Evolutionary conservation across 2,113 vertebrate genomes (phyloP).

Genomic region (Cercocebus atys): DNA sequence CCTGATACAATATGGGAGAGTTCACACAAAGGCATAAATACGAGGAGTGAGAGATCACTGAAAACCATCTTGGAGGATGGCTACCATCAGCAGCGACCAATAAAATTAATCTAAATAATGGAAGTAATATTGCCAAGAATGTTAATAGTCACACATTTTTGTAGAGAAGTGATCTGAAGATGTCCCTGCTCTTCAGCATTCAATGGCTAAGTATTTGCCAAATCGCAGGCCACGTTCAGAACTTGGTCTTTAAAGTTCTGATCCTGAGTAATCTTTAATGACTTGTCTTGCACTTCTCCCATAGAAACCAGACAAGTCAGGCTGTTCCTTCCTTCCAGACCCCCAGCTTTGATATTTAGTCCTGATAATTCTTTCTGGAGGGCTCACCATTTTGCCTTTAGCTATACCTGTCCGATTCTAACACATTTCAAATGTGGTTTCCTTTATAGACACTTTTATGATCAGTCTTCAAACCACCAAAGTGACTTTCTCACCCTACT

Average conservation of each 20-base stretch:
- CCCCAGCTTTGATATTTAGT: background rate
- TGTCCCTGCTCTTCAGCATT: background rate
- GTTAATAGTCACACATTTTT: background rate
- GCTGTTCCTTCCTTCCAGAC: background rate
- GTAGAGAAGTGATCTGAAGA: background rate
- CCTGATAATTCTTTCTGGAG: background rate
- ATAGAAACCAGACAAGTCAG: background rate
- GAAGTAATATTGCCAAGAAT: background rate
- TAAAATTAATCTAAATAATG: background rate
- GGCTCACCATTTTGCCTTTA: background rate
- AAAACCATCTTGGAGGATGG: background rate
- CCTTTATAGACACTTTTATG: background rate
- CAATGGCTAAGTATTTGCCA: background rate
- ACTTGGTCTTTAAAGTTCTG: background rate
- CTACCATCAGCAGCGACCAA: background rate
- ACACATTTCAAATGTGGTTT: background rate
- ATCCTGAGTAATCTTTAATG: background rate
- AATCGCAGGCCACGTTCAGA: background rate
- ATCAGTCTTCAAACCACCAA: background rate
- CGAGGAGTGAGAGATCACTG: background rate
- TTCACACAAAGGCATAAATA: background rate
- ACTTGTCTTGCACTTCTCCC: fast-evolving
- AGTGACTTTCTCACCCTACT: background rate
- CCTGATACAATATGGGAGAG: background rate
- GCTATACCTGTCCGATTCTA: background rate